Evolutionary conservation across 2,888 invertebrate species (phyloP).

Genomic region (Sinohyriopsis cumingii): DNA sequence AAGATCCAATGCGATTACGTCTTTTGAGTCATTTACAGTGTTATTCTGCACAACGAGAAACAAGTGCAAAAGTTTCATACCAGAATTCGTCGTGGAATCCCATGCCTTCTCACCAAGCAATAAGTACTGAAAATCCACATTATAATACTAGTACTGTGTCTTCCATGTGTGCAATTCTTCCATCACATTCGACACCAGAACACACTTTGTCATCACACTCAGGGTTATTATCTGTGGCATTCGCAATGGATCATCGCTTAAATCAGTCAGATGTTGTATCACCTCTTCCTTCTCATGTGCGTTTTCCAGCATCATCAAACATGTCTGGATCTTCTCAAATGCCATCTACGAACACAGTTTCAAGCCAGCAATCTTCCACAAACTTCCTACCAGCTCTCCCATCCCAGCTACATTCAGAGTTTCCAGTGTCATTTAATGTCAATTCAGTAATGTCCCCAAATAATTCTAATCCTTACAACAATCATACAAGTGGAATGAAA

Average conservation of each 20-base stretch:
- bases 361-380: constrained; percentile 44
- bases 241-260: constrained; percentile 24
- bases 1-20: constrained; percentile 91
- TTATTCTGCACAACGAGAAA: constrained; percentile 79
- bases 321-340: constrained; percentile 47
- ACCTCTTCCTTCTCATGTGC: constrained; percentile 43
- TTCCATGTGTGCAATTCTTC: constrained; percentile 48
- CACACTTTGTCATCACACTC: constrained; percentile 42
- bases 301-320: constrained; percentile 46
- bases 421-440: constrained; percentile 55
- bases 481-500: constrained; percentile 78
- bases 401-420: constrained; percentile 61
- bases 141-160: constrained; percentile 41
- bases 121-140: constrained; percentile 34
- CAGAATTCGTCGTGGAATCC: constrained; percentile 56
- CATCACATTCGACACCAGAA: constrained; percentile 31
- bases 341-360: constrained; percentile 65
- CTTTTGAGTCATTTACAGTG: constrained; percentile 96
- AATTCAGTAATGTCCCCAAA: constrained; percentile 56
- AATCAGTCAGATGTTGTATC: constrained; percentile 52
- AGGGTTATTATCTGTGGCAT: constrained; percentile 42
- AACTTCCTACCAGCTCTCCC: constrained; percentile 51
- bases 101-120: constrained; percentile 23
- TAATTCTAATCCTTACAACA: constrained; percentile 68
- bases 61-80: constrained; percentile 61